Percentiles rank a stretch among this genome's conserved stretches.
Evolutionary conservation across 2,797 vertebrate species (phyloP).

Genomic region (Paratrypauchen microcephalus): DNA sequence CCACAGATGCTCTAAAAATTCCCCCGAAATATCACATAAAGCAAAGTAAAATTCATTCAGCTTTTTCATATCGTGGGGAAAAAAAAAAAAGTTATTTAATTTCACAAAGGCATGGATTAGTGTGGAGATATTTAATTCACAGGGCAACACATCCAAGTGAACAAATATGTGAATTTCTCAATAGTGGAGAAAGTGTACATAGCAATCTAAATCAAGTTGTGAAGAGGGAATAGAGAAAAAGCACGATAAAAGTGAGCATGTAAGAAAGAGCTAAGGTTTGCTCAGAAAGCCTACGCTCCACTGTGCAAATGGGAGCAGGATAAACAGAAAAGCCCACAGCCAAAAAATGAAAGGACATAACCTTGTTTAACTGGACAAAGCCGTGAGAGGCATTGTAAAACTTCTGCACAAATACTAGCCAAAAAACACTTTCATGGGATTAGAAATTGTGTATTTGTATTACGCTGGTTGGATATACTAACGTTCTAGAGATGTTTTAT

Average conservation of each 20-base stretch:
- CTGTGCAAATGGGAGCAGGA: conserved; percentile 3
- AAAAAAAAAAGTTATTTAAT: neutral
- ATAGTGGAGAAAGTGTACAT: neutral
- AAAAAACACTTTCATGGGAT: neutral
- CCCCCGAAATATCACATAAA: neutral
- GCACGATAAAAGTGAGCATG: neutral
- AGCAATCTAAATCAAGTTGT: neutral
- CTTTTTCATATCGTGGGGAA: neutral
- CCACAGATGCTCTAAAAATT: neutral
- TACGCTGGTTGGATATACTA: neutral
- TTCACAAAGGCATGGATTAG: neutral
- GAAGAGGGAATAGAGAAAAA: neutral
- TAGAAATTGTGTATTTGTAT: neutral
- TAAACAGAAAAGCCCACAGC: neutral
- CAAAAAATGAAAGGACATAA: conserved; percentile 3
- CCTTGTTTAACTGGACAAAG: conserved; percentile 7
- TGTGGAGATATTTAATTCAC: neutral
- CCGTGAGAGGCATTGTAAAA: no score
- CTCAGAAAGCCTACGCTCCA: neutral
- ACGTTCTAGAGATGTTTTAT: neutral
- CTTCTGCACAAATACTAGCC: neutral
- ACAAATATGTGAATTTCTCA: neutral
- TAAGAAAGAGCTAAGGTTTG: neutral
- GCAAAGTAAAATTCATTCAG: neutral
- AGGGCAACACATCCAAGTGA: neutral